phyloP scores from a whole-genome alignment of 1,140 invertebrate species.

The Orchesella cincta region DNA sequence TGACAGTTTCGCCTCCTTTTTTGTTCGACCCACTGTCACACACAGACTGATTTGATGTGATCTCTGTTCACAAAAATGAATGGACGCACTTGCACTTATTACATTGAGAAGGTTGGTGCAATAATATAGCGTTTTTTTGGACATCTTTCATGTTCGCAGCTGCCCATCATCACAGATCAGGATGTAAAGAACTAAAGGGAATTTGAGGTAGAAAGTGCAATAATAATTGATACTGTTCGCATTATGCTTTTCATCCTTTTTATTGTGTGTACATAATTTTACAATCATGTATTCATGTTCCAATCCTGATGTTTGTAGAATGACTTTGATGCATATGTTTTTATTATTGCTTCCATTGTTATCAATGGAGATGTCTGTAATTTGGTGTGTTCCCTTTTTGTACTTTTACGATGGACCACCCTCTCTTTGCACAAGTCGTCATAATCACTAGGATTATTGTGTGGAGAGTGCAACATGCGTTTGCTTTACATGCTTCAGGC shows the following conservation, averaged over 20 bases:
- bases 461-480: too few species aligned
- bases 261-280: too few species aligned
- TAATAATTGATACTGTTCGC: too few species aligned
- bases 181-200: too few species aligned
- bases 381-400: neutral
- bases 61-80: neutral
- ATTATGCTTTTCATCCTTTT: too few species aligned
- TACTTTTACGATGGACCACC: neutral
- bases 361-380: neutral
- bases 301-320: neutral
- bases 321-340: neutral
- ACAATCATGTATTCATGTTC: too few species aligned
- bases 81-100: conserved; percentile 4
- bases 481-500: too few species aligned
- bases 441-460: too few species aligned
- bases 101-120: neutral
- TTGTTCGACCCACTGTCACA: neutral
- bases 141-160: too few species aligned
- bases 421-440: conserved; percentile 15
- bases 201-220: too few species aligned
- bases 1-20: conserved; percentile 28
- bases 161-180: too few species aligned
- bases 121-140: neutral
- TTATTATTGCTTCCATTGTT: neutral
- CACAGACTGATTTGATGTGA: too few species aligned